Percentiles rank a stretch among this genome's conserved stretches.
Evolutionary conservation across 2,888 invertebrate species (phyloP).

Genomic region (Temnothorax rugatulus): DNA sequence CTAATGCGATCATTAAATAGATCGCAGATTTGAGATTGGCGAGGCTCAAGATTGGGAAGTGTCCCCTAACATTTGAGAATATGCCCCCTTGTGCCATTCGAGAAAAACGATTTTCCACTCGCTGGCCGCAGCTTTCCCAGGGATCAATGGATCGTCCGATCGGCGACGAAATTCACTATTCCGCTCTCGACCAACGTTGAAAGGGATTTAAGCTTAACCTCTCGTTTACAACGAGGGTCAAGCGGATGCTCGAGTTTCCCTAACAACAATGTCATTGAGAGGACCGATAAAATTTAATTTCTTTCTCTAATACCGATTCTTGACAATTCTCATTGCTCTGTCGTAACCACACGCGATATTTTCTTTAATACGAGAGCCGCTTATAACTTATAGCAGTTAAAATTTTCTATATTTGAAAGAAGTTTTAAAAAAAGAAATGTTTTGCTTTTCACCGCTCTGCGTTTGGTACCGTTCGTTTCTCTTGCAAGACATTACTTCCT

Average conservation of each 20-base stretch:
- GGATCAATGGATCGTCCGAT: constrained; percentile 64
- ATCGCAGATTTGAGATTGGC: constrained; percentile 59
- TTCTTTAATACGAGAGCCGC: background rate
- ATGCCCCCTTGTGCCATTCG: constrained; percentile 19
- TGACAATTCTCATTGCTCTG: background rate
- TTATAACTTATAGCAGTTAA: background rate
- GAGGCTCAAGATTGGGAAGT: constrained; percentile 49
- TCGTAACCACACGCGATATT: background rate
- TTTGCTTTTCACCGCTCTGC: background rate
- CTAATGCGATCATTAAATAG: constrained; percentile 52
- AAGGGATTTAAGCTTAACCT: constrained; percentile 54
- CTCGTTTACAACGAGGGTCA: constrained; percentile 47
- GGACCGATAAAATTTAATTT: background rate
- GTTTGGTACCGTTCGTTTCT: background rate
- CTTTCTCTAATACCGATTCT: background rate
- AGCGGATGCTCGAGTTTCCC: constrained; percentile 37
- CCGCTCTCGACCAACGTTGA: constrained; percentile 29
- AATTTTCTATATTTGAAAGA: background rate
- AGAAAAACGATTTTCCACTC: constrained; percentile 65
- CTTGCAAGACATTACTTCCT: background rate
- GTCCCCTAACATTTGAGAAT: constrained; percentile 36
- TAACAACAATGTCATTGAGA: constrained; percentile 25
- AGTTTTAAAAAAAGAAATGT: background rate
- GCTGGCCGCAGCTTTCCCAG: constrained; percentile 47
- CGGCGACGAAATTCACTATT: constrained; percentile 59